Percentiles rank a stretch among this genome's conserved stretches.
These are phyloP conservation scores for Bradypus variegatus DNA, from an alignment of 2,797 vertebrate species.

Conservation along the genomic window DNA sequence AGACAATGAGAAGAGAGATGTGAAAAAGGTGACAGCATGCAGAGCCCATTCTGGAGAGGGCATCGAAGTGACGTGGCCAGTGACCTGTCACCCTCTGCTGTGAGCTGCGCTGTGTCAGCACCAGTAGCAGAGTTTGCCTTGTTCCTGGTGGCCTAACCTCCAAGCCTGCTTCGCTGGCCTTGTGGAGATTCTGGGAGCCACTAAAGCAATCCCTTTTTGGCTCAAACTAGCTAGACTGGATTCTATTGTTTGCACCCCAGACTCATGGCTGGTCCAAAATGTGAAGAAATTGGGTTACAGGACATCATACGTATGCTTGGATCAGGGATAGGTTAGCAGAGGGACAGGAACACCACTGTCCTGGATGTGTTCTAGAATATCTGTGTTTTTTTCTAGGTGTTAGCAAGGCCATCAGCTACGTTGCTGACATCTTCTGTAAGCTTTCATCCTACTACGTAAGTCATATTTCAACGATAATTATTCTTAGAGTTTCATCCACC, in stretches of 20 bases:
- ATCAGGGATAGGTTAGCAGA: neutral
- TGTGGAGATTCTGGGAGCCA: neutral
- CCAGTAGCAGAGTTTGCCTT: neutral
- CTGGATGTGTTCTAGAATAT: neutral
- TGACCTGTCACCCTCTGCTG: neutral
- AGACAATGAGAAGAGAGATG: neutral
- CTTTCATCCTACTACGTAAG: neutral
- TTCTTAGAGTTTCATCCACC: neutral
- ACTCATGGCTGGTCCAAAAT: neutral
- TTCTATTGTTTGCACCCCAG: neutral
- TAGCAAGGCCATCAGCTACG: neutral
- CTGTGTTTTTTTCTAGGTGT: neutral
- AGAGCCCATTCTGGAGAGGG: neutral
- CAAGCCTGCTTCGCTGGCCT: neutral
- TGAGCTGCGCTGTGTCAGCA: neutral
- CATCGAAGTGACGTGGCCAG: neutral
- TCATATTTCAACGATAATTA: slow-evolving; percentile 1
- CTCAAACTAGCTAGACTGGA: neutral
- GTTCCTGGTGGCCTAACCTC: neutral
- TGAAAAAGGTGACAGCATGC: accelerated
- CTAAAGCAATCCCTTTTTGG: neutral
- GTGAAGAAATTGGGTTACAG: neutral
- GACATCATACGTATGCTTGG: neutral
- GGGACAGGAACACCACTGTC: neutral
- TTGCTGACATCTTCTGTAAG: neutral